These are phyloP conservation scores for Lycophotia porphyrea DNA, from an alignment of 2,888 invertebrate species.

Conservation along the genomic window DNA sequence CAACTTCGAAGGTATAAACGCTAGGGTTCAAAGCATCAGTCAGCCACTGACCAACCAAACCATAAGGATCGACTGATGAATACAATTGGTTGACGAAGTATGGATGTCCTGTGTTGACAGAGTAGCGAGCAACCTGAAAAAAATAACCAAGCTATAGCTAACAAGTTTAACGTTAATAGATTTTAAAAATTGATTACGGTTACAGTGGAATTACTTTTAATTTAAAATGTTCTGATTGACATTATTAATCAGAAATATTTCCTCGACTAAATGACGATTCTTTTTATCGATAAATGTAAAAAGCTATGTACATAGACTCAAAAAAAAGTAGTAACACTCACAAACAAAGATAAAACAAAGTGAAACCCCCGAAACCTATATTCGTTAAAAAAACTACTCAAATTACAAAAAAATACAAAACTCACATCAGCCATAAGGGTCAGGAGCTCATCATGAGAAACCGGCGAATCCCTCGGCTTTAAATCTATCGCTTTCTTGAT, in stretches of 20 bases:
- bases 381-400: neutral
- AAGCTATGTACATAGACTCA: too few relatives aligned
- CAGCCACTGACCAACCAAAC: constrained; percentile 95
- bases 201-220: neutral
- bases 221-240: neutral
- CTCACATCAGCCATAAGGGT: constrained; percentile 93
- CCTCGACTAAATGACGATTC: neutral
- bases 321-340: neutral
- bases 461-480: constrained; percentile 89
- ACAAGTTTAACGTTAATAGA: neutral
- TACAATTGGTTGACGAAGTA: constrained; percentile 97
- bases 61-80: constrained; percentile 96
- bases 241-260: neutral
- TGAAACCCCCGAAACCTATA: neutral
- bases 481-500: constrained; percentile 92
- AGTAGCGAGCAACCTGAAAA: constrained; percentile 91
- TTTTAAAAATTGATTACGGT: neutral
- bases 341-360: neutral
- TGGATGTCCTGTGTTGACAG: constrained; percentile 97
- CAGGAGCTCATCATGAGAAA: constrained; percentile 92
- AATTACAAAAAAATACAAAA: constrained; percentile 13
- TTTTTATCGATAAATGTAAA: neutral
- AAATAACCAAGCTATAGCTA: constrained; percentile 3
- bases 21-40: constrained; percentile 96
- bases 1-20: constrained; percentile 97